Percentiles rank a stretch among this genome's conserved stretches.
Evolutionary conservation across 2,113 vertebrate genomes (phyloP).

Genomic region (Corvus moneduloides): DNA sequence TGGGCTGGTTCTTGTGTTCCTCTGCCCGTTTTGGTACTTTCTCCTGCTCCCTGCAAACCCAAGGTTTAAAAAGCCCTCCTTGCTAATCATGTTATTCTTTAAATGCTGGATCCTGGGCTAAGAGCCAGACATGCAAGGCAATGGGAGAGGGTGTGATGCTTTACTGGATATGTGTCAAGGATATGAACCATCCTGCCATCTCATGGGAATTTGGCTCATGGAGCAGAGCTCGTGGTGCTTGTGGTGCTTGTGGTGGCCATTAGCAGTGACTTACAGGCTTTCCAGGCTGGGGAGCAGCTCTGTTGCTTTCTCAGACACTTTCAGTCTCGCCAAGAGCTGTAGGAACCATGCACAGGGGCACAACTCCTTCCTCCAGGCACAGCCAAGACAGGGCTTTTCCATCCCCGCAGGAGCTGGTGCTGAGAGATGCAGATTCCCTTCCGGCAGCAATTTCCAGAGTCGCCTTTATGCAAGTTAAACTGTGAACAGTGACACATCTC

Average conservation of each 20-base stretch:
- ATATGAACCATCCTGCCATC: neutral
- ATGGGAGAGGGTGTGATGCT: neutral
- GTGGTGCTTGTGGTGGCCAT: neutral
- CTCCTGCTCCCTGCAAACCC: neutral
- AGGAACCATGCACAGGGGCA: neutral
- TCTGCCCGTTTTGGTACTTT: neutral
- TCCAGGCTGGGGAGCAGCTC: neutral
- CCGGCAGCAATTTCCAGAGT: neutral
- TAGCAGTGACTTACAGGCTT: neutral
- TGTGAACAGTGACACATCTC: neutral
- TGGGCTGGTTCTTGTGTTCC: neutral
- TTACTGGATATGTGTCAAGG: neutral
- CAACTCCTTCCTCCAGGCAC: neutral
- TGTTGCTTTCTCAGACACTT: neutral
- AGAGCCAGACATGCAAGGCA: neutral
- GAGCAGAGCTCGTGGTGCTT: neutral
- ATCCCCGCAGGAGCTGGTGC: neutral
- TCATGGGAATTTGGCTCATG: neutral
- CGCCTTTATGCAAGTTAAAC: neutral
- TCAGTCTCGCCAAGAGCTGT: rapidly evolving
- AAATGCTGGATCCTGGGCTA: neutral
- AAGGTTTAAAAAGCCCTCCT: conserved; percentile 14
- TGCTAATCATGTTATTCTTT: neutral
- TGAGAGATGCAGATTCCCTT: neutral
- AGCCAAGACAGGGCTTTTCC: neutral